Conservation (phyloP, 2,113 vertebrate genomes). For the rabbit (Oryctolagus cuniculus) region mOryCun1.1 NC_091436.1:46842001-46842500, state of each 20-base stretch:
- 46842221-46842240: not conserved
- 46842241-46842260: not conserved
- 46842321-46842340: not conserved
- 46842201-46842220: not conserved
- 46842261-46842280: not conserved
- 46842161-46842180: not conserved
- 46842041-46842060: not conserved
- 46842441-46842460: not conserved
- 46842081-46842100: not conserved
- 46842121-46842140: not conserved
- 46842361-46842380: not conserved
- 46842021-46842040: rapidly evolving
- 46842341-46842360: not conserved
- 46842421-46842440: conserved; percentile 17
- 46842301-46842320: not conserved
- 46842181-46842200: not conserved
- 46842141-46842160: not conserved
- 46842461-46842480: not conserved
- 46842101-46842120: not conserved
- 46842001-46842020: not conserved
- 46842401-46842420: not conserved
- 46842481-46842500: not conserved
- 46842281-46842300: not conserved
- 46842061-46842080: not conserved
- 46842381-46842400: not conserved